A percentile compares a stretch with the other conserved stretches of the same genome.
phyloP scores from a whole-genome alignment of 2,888 invertebrate species.

The Perizoma affinitatum region DNA sequence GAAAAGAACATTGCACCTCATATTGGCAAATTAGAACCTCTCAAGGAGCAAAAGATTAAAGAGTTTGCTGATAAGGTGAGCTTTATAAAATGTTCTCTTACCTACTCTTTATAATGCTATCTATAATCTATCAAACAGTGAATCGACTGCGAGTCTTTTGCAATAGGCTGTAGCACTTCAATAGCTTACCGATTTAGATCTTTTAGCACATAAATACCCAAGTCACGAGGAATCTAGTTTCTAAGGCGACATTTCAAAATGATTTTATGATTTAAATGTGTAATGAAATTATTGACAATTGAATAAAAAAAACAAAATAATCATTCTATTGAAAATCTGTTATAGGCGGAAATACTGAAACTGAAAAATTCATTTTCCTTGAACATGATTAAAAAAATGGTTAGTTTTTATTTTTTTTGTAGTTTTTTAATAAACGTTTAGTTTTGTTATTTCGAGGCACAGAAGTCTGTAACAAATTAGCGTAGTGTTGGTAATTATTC shows the following conservation, averaged over 20 bases:
- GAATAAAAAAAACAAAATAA: neutral
- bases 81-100: neutral
- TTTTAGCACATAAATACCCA: too few relatives aligned
- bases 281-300: too few relatives aligned
- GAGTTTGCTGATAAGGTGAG: constrained; percentile 93
- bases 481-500: too few relatives aligned
- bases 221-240: too few relatives aligned
- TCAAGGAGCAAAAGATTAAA: constrained; percentile 97
- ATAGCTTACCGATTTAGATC: too few relatives aligned
- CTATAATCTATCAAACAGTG: too few relatives aligned
- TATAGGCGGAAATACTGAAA: constrained; percentile 22
- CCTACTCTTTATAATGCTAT: neutral
- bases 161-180: too few relatives aligned
- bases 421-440: neutral
- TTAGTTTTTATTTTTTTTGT: constrained; percentile 15
- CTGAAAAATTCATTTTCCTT: constrained; percentile 12
- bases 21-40: constrained; percentile 93
- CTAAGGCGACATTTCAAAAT: too few relatives aligned
- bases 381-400: constrained; percentile 16
- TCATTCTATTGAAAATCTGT: constrained; percentile 2
- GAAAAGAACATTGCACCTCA: constrained; percentile 95
- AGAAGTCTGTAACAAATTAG: too few relatives aligned
- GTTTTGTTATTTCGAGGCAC: too few relatives aligned
- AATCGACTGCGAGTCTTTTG: too few relatives aligned
- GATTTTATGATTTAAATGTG: too few relatives aligned